phyloP scores from a whole-genome alignment of 2,888 invertebrate genomes.

The Anoplius nigerrimus region DNA sequence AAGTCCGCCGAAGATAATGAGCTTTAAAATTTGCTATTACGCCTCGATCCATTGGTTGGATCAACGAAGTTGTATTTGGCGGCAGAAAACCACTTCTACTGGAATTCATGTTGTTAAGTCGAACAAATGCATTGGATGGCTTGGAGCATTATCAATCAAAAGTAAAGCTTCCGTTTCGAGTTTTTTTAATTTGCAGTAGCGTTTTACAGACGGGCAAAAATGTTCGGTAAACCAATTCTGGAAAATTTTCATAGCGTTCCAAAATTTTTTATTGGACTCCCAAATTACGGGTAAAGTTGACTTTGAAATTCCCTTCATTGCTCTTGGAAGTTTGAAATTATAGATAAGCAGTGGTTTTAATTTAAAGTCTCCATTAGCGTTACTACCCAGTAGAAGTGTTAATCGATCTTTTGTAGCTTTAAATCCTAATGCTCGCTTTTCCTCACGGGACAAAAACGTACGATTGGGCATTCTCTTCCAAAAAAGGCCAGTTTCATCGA shows the following conservation, averaged over 20 bases:
- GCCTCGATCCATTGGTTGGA: constrained; percentile 46
- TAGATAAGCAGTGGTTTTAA: constrained; percentile 25
- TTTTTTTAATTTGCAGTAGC: constrained; percentile 34
- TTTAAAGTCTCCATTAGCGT: constrained; percentile 3
- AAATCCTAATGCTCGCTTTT: constrained; percentile 15
- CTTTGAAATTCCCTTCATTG: constrained; percentile 36
- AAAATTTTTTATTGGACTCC: constrained; percentile 27
- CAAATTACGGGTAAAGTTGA: constrained; percentile 39
- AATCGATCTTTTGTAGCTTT: constrained; percentile 42
- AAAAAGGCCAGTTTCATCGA: constrained; percentile 44
- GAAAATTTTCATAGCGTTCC: constrained; percentile 36
- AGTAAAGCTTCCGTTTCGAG: constrained; percentile 43
- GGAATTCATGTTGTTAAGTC: constrained; percentile 1
- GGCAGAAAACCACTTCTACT: constrained; percentile 1
- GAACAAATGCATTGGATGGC: constrained; percentile 31
- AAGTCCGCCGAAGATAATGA: constrained; percentile 37
- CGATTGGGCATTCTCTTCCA: constrained; percentile 47
- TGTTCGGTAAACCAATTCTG: constrained; percentile 43
- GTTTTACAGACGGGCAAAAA: constrained; percentile 44
- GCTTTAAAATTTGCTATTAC: constrained; percentile 56
- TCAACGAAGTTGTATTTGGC: constrained; percentile 3
- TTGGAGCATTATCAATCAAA: constrained; percentile 48
- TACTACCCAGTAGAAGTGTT: constrained; percentile 12
- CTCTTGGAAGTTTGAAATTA: constrained; percentile 28
- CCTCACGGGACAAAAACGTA: constrained; percentile 33